A percentile compares a stretch with the other conserved stretches of the same genome.
Conservation (phyloP, 2,797 vertebrate species). For the Acanthurus tractus region DNA sequence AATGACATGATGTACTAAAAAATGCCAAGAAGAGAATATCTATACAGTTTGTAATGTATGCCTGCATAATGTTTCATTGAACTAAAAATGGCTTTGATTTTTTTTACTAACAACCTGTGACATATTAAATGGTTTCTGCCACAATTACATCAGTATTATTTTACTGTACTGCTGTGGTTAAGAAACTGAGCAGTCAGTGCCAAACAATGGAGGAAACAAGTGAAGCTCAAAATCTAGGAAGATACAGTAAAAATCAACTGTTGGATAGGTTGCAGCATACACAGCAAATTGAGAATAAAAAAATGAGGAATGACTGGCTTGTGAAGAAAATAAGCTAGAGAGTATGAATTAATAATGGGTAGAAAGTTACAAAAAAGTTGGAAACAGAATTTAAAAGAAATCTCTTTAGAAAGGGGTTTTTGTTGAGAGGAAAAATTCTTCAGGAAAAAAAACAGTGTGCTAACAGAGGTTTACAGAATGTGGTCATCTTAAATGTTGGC, state of each 20-base stretch:
- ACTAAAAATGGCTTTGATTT: slow-evolving; percentile 24
- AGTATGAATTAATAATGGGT: background rate
- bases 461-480: slow-evolving; percentile 12
- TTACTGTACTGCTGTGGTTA: slow-evolving; percentile 17
- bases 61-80: slow-evolving; percentile 1
- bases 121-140: slow-evolving; percentile 43
- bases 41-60: slow-evolving; percentile 16
- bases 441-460: slow-evolving; percentile 3
- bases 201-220: slow-evolving; percentile 21
- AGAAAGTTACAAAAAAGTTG: background rate
- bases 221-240: slow-evolving; percentile 21
- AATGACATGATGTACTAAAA: slow-evolving; percentile 22
- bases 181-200: slow-evolving; percentile 25
- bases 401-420: slow-evolving; percentile 4
- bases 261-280: slow-evolving; percentile 17
- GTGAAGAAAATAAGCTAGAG: background rate
- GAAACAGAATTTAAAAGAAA: background rate
- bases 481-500: slow-evolving; percentile 7
- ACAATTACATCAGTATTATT: slow-evolving; percentile 37
- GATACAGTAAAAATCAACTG: background rate
- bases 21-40: slow-evolving; percentile 28
- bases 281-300: background rate
- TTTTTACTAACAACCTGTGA: slow-evolving; percentile 41
- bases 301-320: background rate
- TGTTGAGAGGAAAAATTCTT: slow-evolving; percentile 16